phyloP scores from a whole-genome alignment of 2,797 vertebrate genomes.

The Gambusia yucatana region DNA sequence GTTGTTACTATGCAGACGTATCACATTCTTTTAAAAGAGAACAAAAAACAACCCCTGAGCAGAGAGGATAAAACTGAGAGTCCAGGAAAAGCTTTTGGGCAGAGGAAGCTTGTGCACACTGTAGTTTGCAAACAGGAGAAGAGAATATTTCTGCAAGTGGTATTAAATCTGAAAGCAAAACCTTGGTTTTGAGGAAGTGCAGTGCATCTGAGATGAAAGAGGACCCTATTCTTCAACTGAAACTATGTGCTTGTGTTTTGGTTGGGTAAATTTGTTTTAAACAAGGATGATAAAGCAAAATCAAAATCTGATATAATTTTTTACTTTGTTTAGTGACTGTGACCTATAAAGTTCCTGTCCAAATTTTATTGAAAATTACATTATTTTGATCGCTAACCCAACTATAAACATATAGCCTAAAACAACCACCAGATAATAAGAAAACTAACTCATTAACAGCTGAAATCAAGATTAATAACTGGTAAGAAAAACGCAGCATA shows the following conservation, averaged over 20 bases:
- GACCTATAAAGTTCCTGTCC: background rate
- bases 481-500: conserved; percentile 12
- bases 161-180: background rate
- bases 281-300: background rate
- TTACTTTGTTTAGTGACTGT: background rate
- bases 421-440: background rate
- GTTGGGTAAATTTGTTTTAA: background rate
- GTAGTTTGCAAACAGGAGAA: background rate
- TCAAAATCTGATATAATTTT: background rate
- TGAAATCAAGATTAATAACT: background rate
- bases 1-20: background rate
- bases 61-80: background rate
- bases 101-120: background rate
- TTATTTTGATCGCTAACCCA: background rate
- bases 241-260: background rate
- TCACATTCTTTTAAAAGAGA: background rate
- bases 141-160: background rate
- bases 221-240: background rate
- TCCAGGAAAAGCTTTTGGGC: background rate
- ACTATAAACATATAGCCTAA: background rate
- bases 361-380: background rate
- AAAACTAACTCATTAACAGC: conserved; percentile 2
- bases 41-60: background rate
- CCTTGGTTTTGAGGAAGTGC: background rate
- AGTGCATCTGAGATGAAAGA: background rate